Evolutionary conservation across 2,797 vertebrate genomes (phyloP).

Genomic region (Perdix hodgsoniae): DNA sequence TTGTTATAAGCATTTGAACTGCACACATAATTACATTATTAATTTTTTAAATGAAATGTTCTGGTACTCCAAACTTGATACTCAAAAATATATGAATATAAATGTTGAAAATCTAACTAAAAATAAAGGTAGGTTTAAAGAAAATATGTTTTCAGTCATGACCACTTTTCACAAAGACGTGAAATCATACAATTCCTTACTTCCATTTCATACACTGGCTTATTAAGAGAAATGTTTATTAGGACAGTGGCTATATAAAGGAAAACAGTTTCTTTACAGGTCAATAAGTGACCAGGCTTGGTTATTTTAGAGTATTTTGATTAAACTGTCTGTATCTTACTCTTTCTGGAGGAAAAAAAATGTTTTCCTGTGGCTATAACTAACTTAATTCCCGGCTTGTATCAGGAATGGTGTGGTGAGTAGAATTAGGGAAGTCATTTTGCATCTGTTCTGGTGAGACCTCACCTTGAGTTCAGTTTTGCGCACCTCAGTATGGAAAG

Average conservation of each 20-base stretch:
- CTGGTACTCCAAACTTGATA: neutral
- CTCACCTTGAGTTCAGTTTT: too few relatives aligned
- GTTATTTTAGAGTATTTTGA: neutral
- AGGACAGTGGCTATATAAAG: neutral
- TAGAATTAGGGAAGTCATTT: too few relatives aligned
- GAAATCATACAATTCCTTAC: neutral
- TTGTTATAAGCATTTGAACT: slow-evolving; percentile 14
- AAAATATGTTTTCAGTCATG: neutral
- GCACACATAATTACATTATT: neutral
- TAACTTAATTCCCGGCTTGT: neutral
- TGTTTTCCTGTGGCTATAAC: neutral
- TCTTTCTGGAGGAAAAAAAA: neutral
- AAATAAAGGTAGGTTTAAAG: neutral
- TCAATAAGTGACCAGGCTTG: neutral
- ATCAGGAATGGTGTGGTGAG: too few relatives aligned
- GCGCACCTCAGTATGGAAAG: too few relatives aligned
- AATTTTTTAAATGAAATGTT: neutral
- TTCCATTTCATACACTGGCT: neutral
- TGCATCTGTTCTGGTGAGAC: too few relatives aligned
- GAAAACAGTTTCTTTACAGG: neutral
- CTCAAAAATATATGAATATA: neutral
- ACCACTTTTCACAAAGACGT: neutral
- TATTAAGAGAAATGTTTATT: neutral
- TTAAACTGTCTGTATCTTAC: neutral
- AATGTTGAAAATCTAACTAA: neutral